Evolutionary conservation across 2,797 vertebrate genomes (phyloP).

Genomic region (Poliocrania exsul): DNA sequence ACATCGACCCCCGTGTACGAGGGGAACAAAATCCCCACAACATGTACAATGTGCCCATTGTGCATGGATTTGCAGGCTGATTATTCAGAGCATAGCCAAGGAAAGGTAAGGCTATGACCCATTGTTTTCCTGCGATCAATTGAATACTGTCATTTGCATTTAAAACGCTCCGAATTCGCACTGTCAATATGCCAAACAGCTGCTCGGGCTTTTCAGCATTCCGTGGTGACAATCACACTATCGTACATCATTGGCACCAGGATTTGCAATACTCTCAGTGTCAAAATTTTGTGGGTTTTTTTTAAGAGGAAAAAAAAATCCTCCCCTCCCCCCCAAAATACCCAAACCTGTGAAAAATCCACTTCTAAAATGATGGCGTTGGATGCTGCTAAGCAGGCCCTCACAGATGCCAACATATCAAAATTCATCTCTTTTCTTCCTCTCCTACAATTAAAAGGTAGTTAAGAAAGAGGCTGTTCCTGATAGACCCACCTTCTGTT

Average conservation of each 20-base stretch:
- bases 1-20: not conserved
- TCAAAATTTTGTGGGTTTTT: slow-evolving; percentile 54
- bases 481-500: slow-evolving; percentile 75
- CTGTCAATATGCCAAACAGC: slow-evolving; percentile 80
- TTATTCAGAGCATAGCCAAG: slow-evolving; percentile 61
- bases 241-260: slow-evolving; percentile 76
- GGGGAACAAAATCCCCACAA: slow-evolving; percentile 47
- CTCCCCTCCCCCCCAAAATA: not conserved
- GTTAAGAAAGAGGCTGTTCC: slow-evolving; percentile 71
- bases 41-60: slow-evolving; percentile 54
- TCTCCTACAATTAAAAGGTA: slow-evolving; percentile 77
- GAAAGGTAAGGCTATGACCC: slow-evolving; percentile 58
- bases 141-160: slow-evolving; percentile 76
- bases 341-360: slow-evolving; percentile 76
- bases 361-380: slow-evolving; percentile 67
- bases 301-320: not conserved
- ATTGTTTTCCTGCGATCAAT: slow-evolving; percentile 72
- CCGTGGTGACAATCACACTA: slow-evolving; percentile 80
- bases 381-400: slow-evolving; percentile 53
- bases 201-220: slow-evolving; percentile 81
- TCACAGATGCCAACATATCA: slow-evolving; percentile 74
- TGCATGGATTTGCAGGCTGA: slow-evolving; percentile 60
- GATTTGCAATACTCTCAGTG: slow-evolving; percentile 78
- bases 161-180: slow-evolving; percentile 76
- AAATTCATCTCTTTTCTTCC: slow-evolving; percentile 72